Evolutionary conservation across 2,797 vertebrate species (phyloP).

Genomic region (Syngnathus rostellatus): DNA sequence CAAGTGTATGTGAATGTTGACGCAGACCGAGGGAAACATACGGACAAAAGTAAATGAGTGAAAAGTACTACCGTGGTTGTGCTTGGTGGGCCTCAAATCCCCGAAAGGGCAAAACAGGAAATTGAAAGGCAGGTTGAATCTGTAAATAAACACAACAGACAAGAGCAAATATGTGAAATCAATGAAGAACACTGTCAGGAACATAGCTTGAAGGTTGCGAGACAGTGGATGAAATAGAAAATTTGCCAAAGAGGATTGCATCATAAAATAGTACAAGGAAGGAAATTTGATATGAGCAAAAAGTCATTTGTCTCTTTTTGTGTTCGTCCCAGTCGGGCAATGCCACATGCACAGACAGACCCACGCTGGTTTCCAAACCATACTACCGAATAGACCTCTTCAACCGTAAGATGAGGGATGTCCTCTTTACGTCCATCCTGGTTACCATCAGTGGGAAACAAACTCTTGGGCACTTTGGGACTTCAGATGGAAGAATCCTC

Average conservation of each 20-base stretch:
- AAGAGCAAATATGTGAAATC: not conserved
- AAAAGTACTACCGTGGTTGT: not conserved
- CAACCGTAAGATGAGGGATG: conserved; percentile 69
- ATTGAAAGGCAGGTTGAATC: not conserved
- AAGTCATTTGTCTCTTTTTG: not conserved
- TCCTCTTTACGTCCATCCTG: conserved; percentile 80
- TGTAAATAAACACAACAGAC: not conserved
- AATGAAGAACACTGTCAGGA: no score
- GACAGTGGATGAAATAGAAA: no score
- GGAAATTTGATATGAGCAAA: not conserved
- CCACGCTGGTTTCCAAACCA: conserved; percentile 71
- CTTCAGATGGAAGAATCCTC: conserved; percentile 77
- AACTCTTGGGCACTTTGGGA: conserved; percentile 88
- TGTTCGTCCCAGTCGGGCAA: conserved; percentile 30
- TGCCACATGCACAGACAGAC: conserved; percentile 69
- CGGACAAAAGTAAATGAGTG: not conserved
- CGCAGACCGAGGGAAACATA: not conserved
- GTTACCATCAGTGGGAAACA: conserved; percentile 69
- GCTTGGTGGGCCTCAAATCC: not conserved
- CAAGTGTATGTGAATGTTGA: not conserved
- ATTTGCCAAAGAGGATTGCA: no score
- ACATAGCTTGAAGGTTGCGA: no score
- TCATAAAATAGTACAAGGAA: not conserved
- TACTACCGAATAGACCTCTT: conserved; percentile 80
- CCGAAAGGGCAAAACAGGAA: not conserved